A percentile compares a stretch with the other conserved stretches of the same genome.
phyloP scores from a whole-genome alignment of 2,888 invertebrate genomes.

The Cheilosia variabilis region DNA sequence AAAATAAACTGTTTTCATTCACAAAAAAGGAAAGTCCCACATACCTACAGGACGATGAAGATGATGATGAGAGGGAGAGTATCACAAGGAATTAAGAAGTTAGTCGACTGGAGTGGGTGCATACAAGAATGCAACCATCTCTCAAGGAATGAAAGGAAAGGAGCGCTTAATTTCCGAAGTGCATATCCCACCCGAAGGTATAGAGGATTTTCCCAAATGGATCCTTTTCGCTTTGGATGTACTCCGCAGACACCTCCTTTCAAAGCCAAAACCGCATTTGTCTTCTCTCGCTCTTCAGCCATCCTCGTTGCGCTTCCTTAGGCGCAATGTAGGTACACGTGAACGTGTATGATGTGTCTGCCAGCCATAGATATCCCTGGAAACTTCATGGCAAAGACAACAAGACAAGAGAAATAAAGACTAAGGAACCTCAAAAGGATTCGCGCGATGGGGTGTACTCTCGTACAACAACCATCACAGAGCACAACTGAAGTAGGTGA shows the following conservation, averaged over 20 bases:
- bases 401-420: conserved; percentile 18
- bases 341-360: neutral
- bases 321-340: conserved; percentile 17
- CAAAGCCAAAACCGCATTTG: conserved; percentile 61
- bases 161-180: conserved; percentile 66
- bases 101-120: conserved; percentile 33
- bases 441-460: conserved; percentile 7
- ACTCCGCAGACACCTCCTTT: conserved; percentile 26
- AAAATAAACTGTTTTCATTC: conserved; percentile 55
- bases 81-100: conserved; percentile 55
- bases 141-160: conserved; percentile 63
- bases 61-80: conserved; percentile 22
- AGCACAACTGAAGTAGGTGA: conserved; percentile 26
- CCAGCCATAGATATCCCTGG: conserved; percentile 24
- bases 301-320: conserved; percentile 4
- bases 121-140: conserved; percentile 20
- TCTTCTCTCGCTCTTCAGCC: conserved; percentile 3
- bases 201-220: conserved; percentile 37
- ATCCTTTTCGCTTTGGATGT: conserved; percentile 36
- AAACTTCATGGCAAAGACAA: conserved; percentile 48
- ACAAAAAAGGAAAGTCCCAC: conserved; percentile 3
- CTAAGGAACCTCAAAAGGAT: conserved; percentile 18
- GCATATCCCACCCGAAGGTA: conserved; percentile 55
- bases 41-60: neutral
- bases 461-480: neutral